These are phyloP conservation scores for Ceratitis capitata DNA, from an alignment of 1,140 invertebrate genomes.

Conservation along the genomic window DNA sequence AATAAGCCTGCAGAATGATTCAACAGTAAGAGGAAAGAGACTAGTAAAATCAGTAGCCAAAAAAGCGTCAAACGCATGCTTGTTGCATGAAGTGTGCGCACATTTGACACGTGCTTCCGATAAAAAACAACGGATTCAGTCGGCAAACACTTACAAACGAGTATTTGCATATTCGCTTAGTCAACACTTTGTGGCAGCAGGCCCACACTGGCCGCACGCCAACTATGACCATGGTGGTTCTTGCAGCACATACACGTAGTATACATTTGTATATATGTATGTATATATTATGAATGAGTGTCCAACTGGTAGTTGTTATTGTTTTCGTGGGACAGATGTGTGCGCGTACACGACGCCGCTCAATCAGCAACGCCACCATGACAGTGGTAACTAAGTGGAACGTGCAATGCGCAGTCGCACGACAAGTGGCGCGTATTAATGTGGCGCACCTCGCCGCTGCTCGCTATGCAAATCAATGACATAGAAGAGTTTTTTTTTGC, in stretches of 20 bases:
- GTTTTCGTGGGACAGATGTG: neutral
- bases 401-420: neutral
- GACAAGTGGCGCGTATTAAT: constrained; percentile 30
- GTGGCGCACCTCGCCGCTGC: neutral
- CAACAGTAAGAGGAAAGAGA: neutral
- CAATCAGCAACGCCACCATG: constrained; percentile 16
- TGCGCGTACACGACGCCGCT: neutral
- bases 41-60: neutral
- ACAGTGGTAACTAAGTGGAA: constrained; percentile 11
- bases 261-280: too few relatives aligned
- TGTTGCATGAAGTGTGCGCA: constrained; percentile 34
- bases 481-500: neutral
- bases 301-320: too few relatives aligned
- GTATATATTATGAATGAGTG: constrained; percentile 28
- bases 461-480: neutral
- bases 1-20: neutral
- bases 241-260: neutral
- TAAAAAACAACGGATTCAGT: constrained; percentile 40
- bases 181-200: neutral
- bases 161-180: constrained; percentile 7
- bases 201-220: neutral
- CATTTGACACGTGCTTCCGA: constrained; percentile 45
- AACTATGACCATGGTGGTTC: neutral
- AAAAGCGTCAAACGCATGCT: neutral
- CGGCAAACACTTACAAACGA: neutral